A percentile compares a stretch with the other conserved stretches of the same genome.
phyloP scores from a whole-genome alignment of 1,140 invertebrate species.

The Macrotrachela quadricornifera region DNA sequence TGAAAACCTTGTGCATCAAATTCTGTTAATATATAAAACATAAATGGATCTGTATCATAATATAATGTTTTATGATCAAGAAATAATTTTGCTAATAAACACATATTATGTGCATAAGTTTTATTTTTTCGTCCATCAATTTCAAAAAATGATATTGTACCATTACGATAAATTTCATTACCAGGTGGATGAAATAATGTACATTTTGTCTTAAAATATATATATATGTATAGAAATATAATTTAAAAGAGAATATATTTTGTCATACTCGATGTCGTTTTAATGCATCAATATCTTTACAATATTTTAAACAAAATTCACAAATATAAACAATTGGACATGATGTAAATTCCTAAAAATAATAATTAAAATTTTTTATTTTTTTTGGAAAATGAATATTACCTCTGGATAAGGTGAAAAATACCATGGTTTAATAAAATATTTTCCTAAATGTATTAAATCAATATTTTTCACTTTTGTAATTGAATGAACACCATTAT shows the following conservation, averaged over 20 bases:
- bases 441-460: constrained; percentile 72
- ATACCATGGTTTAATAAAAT: constrained; percentile 91
- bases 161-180: constrained; percentile 93
- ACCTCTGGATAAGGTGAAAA: constrained; percentile 92
- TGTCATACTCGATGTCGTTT: neutral
- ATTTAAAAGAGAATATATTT: too few relatives aligned
- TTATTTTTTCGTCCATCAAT: constrained; percentile 94
- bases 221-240: too few relatives aligned
- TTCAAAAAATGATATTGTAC: constrained; percentile 90
- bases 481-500: constrained; percentile 36
- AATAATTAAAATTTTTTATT: neutral
- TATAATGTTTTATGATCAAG: constrained; percentile 96
- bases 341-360: neutral
- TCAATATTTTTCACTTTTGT: constrained; percentile 94
- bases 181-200: constrained; percentile 62
- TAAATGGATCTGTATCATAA: constrained; percentile 95
- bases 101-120: constrained; percentile 90
- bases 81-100: constrained; percentile 86
- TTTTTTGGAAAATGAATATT: constrained; percentile 8
- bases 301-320: constrained; percentile 91
- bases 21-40: constrained; percentile 98
- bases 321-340: constrained; percentile 73
- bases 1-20: constrained; percentile 52
- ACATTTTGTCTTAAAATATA: constrained; percentile 40
- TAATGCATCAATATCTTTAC: constrained; percentile 35